These are phyloP conservation scores for Acanthosepion pharaonis DNA, from an alignment of 2,888 invertebrate genomes.

Conservation along the genomic window DNA sequence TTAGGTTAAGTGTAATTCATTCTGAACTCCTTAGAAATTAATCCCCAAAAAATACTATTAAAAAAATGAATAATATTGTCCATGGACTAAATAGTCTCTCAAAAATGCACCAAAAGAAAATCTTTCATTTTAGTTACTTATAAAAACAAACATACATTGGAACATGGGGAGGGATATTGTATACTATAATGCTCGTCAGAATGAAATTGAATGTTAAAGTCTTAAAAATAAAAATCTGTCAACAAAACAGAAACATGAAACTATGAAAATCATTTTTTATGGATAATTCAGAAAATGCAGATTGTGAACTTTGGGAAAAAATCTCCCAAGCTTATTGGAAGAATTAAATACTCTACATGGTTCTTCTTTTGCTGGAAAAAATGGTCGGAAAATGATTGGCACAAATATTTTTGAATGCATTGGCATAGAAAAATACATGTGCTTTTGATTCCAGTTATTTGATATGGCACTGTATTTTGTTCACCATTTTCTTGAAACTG, in stretches of 20 bases:
- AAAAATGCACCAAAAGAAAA: neutral
- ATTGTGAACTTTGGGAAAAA: neutral
- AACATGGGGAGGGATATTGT: neutral
- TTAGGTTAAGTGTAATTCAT: neutral
- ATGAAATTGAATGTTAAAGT: neutral
- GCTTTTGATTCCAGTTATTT: conserved; percentile 6
- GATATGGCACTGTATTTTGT: conserved; percentile 33
- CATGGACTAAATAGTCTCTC: neutral
- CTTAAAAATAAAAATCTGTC: neutral
- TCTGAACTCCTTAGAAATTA: neutral
- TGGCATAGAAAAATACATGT: conserved; percentile 12
- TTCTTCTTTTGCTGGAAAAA: conserved; percentile 33
- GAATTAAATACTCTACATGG: conserved; percentile 5
- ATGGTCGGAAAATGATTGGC: conserved; percentile 10
- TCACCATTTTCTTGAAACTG: conserved; percentile 15
- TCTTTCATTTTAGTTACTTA: neutral
- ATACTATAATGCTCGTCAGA: neutral
- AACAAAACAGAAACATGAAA: neutral
- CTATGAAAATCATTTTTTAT: neutral
- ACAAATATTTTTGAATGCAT: conserved; percentile 33
- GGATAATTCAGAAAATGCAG: neutral
- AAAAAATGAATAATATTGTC: neutral
- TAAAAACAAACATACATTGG: neutral
- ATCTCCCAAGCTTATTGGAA: neutral
- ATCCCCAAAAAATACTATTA: neutral